Evolutionary conservation across 2,797 vertebrate species (phyloP), one percentile per base, ranked within the genome.

Genomic region (Alectoris magna): DNA sequence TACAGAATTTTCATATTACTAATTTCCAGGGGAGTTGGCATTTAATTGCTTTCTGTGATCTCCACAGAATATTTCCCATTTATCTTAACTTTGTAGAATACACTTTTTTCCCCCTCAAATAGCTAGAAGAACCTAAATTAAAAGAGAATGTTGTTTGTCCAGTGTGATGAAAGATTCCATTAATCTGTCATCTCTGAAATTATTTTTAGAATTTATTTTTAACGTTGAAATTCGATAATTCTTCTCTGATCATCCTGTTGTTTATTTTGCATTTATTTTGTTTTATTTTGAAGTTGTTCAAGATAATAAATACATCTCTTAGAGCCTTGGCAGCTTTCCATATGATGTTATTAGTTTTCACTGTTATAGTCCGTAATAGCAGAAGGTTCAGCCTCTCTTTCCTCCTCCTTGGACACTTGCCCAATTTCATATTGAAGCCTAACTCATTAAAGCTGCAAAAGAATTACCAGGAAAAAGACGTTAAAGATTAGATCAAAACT

Each of bases 1-100:
- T 95, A 92, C 87, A 92, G 70, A 72, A 51, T 86, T 93, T 96
- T 93, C 59, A 29, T 92, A 84, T 91, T 95, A 69, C 43, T 94
- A 95, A 94, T 86, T 96, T 31, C 55, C 85, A 88, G 92, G 70
- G 48, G 92, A 88, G 23, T 59, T 85, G 29, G 36, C 55, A 88
- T 92, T 95, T 95, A 96, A 95, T 91, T 96, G 86, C 79, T 92
- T 94, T 92, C 31, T 75, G 51, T 1, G 6, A 78, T 86, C 85
- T 51, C 91, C n/a, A 56, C 48, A 88, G 43, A 78, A 26, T 77
- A 83, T 95, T 96, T 94, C 73, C 81, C 70, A 91, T 94, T 92
- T 92, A 73, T 91, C 70, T 77, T 88, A 73, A 34, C 22, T 90
- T 69, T 93, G 80, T 70, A 46, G 22, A 89, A 63, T n/a, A 83